A percentile compares a stretch with the other conserved stretches of the same genome.
Conservation (phyloP, 35 echinoderm and acorn worm genomes). For the Apostichopus californicus region DNA sequence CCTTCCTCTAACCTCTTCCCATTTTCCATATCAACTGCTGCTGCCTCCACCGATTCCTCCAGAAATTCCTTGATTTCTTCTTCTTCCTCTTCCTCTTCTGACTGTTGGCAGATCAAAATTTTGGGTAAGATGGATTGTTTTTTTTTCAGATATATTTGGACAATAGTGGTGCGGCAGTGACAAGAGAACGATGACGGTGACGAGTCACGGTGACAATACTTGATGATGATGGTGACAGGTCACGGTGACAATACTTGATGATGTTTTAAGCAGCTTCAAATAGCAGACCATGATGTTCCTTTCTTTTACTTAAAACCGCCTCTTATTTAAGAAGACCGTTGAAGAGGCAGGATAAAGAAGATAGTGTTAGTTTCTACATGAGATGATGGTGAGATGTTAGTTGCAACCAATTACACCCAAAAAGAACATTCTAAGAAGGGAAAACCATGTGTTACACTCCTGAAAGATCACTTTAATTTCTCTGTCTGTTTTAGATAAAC, state of each 20-base stretch:
- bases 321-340: too few relatives aligned
- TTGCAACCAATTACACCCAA: too few relatives aligned
- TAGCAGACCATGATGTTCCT: neutral
- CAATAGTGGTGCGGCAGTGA: neutral
- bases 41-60: too few relatives aligned
- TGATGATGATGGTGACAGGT: neutral
- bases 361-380: too few relatives aligned
- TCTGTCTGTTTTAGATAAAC: too few relatives aligned
- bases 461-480: too few relatives aligned
- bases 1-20: neutral
- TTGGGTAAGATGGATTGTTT: slow-evolving; percentile 8
- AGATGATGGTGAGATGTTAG: too few relatives aligned
- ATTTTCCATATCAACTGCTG: neutral
- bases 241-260: neutral
- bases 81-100: slow-evolving; percentile 1
- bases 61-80: neutral
- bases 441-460: too few relatives aligned
- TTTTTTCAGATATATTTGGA: neutral
- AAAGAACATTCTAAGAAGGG: too few relatives aligned
- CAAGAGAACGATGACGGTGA: neutral
- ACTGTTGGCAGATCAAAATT: slow-evolving; percentile 52
- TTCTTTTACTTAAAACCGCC: too few relatives aligned
- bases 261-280: neutral
- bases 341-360: too few relatives aligned
- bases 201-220: neutral